phyloP scores from a whole-genome alignment of 2,113 vertebrate genomes.

The Siniperca knerii region DNA sequence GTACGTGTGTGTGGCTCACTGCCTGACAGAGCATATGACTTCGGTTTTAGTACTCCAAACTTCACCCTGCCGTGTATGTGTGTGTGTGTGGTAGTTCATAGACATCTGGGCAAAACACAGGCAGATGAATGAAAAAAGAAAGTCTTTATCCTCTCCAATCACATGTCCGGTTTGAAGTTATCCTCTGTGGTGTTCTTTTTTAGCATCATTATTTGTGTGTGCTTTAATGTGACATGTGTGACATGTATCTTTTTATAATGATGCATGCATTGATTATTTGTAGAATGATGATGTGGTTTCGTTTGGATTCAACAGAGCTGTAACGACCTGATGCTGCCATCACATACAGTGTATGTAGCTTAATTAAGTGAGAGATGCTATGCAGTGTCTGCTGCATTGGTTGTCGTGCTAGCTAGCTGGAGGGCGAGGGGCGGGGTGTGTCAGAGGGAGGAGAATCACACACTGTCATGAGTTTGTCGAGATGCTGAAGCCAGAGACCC shows the following conservation, averaged over 20 bases:
- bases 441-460: constrained; percentile 29
- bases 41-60: neutral
- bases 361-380: constrained; percentile 7
- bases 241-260: neutral
- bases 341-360: neutral
- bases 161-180: constrained; percentile 47
- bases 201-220: neutral
- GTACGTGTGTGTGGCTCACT: neutral
- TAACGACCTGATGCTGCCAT: neutral
- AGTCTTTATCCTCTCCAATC: constrained; percentile 47
- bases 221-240: neutral
- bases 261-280: constrained; percentile 3
- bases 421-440: constrained; percentile 35
- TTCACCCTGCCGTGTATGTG: neutral
- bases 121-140: constrained; percentile 21
- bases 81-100: neutral
- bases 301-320: constrained; percentile 1
- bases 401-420: constrained; percentile 42
- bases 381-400: constrained; percentile 29
- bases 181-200: neutral
- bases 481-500: constrained; percentile 46
- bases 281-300: neutral
- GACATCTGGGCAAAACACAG: constrained; percentile 22
- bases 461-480: constrained; percentile 51
- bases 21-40: constrained; percentile 68